A percentile compares a stretch with the other conserved stretches of the same genome.
Evolutionary conservation across 2,888 invertebrate species (phyloP).

Genomic region (Calliphora vomitoria): DNA sequence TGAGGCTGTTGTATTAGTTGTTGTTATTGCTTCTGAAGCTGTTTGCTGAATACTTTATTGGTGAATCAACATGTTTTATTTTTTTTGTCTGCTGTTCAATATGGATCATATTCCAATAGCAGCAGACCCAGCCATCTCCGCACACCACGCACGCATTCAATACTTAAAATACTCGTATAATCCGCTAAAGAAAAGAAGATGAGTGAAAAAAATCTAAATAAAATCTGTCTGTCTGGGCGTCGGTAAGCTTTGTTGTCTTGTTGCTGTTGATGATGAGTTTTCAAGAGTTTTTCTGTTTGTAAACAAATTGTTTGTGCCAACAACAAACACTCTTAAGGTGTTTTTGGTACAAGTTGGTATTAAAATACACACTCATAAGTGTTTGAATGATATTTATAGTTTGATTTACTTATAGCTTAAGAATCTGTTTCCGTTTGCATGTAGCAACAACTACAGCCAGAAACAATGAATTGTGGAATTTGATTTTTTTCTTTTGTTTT

Average conservation of each 20-base stretch:
- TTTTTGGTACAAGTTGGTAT: background rate
- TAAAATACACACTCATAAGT: constrained; percentile 2
- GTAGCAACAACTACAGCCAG: background rate
- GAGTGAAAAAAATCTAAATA: constrained; percentile 2
- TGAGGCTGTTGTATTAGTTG: background rate
- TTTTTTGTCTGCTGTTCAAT: constrained; percentile 19
- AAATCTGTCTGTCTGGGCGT: constrained; percentile 31
- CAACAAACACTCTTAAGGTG: constrained; percentile 11
- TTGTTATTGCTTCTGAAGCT: constrained; percentile 11
- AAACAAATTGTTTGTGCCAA: constrained; percentile 2
- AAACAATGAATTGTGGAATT: constrained; percentile 9
- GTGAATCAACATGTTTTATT: constrained; percentile 68
- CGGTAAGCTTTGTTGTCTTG: constrained; percentile 54
- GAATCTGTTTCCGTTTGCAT: constrained; percentile 48
- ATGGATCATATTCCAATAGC: constrained; percentile 57
- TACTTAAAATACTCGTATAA: constrained; percentile 36
- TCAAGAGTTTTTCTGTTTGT: constrained; percentile 28
- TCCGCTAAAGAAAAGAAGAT: constrained; percentile 54
- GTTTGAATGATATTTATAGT: constrained; percentile 20
- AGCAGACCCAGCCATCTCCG: background rate
- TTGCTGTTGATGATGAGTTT: constrained; percentile 8
- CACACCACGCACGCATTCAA: constrained; percentile 40
- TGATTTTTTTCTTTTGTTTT: background rate
- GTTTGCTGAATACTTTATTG: constrained; percentile 50
- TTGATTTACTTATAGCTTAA: constrained; percentile 20